These are phyloP conservation scores for Takifugu flavidus DNA, from an alignment of 2,113 vertebrate genomes.

Conservation along the genomic window DNA sequence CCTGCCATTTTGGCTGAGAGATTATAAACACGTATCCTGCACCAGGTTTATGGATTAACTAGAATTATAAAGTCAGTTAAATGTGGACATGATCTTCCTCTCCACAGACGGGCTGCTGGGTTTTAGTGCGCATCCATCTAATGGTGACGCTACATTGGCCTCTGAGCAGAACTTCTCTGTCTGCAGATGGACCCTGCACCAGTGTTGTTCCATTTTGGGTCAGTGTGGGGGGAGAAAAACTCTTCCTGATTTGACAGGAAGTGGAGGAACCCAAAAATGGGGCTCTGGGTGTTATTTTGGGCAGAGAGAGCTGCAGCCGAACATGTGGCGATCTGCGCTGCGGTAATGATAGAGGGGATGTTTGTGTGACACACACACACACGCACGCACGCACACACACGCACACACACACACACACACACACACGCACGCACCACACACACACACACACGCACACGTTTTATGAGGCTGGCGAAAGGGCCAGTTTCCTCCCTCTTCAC, in stretches of 20 bases:
- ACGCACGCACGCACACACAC: neutral
- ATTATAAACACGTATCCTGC: no score
- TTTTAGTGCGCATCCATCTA: neutral
- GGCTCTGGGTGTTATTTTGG: neutral
- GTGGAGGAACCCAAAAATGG: neutral
- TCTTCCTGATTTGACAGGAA: slow-evolving; percentile 13
- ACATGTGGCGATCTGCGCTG: neutral
- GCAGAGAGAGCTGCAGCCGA: neutral
- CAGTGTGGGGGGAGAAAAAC: neutral
- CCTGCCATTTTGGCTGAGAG: no score
- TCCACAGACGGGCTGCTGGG: neutral
- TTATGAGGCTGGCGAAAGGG: neutral
- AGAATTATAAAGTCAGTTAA: no score
- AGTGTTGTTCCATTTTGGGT: neutral
- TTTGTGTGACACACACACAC: neutral
- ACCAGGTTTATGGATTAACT: no score
- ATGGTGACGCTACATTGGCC: neutral
- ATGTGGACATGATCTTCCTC: no score
- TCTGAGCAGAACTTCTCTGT: no score
- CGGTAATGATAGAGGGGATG: slow-evolving; percentile 6
- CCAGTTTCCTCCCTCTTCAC: neutral
- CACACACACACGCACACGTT: neutral
- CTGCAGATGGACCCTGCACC: neutral
- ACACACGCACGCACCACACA: neutral
- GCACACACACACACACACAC: no score